These are phyloP conservation scores for Clostera curtula DNA, from an alignment of 2,888 invertebrate species.

Conservation along the genomic window DNA sequence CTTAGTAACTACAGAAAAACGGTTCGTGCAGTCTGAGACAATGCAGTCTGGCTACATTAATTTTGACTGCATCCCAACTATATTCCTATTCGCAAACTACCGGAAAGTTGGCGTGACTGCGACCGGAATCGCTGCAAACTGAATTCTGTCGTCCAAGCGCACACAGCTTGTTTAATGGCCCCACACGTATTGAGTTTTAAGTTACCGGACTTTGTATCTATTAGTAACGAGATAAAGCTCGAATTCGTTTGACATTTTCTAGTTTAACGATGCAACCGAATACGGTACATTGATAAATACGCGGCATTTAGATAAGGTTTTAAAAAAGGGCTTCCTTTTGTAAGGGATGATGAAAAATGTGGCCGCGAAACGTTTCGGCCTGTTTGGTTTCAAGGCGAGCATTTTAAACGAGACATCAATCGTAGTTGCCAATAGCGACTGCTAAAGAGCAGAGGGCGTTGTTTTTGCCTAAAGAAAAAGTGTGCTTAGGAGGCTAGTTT, in stretches of 20 bases:
- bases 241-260: background rate
- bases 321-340: slow-evolving; percentile 23
- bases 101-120: slow-evolving; percentile 23
- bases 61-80: slow-evolving; percentile 1
- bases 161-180: slow-evolving; percentile 20
- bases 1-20: too few relatives aligned
- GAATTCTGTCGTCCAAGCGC: slow-evolving; percentile 18
- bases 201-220: slow-evolving; percentile 6
- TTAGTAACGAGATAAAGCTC: background rate
- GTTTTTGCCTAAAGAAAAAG: too few relatives aligned
- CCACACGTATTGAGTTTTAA: slow-evolving; percentile 13
- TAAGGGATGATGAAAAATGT: slow-evolving; percentile 24
- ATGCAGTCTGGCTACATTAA: background rate
- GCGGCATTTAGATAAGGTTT: slow-evolving; percentile 25
- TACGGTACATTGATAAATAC: slow-evolving; percentile 25
- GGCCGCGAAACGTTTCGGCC: slow-evolving; percentile 13
- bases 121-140: slow-evolving; percentile 20
- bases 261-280: slow-evolving; percentile 14
- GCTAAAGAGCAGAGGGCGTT: too few relatives aligned
- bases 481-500: too few relatives aligned
- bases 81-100: slow-evolving; percentile 12
- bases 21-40: too few relatives aligned
- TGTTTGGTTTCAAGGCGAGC: background rate
- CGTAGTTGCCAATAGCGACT: background rate
- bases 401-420: background rate